Percentiles rank a stretch among this genome's conserved stretches.
These are phyloP conservation scores for Onychostruthus taczanowskii DNA, from an alignment of 2,113 vertebrate genomes.

Conservation along the genomic window DNA sequence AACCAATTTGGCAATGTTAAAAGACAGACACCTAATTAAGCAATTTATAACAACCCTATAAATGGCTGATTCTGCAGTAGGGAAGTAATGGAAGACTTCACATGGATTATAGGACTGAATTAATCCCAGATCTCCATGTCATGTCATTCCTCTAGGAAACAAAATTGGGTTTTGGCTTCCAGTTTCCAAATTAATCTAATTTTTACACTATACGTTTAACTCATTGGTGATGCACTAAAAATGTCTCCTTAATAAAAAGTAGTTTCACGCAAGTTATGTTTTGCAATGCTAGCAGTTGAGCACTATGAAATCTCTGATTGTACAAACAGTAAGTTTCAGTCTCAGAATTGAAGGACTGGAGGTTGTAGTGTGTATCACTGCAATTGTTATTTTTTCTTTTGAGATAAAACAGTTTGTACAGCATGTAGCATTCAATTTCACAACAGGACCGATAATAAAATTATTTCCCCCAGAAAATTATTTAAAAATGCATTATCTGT, in stretches of 20 bases:
- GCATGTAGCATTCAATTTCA: neutral
- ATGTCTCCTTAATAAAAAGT: neutral
- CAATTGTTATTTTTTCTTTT: neutral
- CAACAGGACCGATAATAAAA: neutral
- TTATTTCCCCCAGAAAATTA: neutral
- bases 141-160: neutral
- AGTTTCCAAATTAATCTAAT: neutral
- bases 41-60: neutral
- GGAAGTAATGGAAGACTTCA: neutral
- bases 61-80: neutral
- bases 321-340: neutral
- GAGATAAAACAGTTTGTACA: neutral
- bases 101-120: neutral
- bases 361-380: neutral
- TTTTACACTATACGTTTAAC: neutral
- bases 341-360: neutral
- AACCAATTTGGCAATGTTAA: neutral
- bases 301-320: neutral
- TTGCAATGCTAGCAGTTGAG: neutral
- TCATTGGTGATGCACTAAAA: neutral
- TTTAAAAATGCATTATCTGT: neutral
- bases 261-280: neutral
- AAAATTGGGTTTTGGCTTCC: neutral
- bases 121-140: neutral
- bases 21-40: neutral